Percentiles rank a stretch among this genome's conserved stretches.
Evolutionary conservation across 92 coral and sea anemone genomes (phyloP).

Genomic region (Pocillopora grandis): DNA sequence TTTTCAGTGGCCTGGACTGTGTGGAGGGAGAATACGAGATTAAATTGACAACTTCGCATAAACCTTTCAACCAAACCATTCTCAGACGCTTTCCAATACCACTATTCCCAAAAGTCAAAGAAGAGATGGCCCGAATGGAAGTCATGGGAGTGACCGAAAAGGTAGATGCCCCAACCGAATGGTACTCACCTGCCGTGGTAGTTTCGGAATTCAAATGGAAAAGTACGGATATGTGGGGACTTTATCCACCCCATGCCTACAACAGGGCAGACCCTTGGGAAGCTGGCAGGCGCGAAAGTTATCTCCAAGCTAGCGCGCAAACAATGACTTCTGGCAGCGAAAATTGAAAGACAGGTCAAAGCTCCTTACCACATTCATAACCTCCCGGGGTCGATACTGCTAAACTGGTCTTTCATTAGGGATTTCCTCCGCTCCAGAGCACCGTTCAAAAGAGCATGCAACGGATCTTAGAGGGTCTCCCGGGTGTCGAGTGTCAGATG

Average conservation of each 20-base stretch:
- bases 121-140: constrained; percentile 64
- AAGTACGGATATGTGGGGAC: constrained; percentile 65
- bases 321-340: constrained; percentile 74
- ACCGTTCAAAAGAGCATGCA: constrained; percentile 67
- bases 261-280: constrained; percentile 65
- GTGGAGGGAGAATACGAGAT: constrained; percentile 63
- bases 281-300: constrained; percentile 71
- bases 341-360: constrained; percentile 57
- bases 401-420: constrained; percentile 64
- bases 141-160: constrained; percentile 59
- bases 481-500: constrained; percentile 68
- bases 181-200: constrained; percentile 68
- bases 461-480: constrained; percentile 52
- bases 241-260: constrained; percentile 79
- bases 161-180: constrained; percentile 66
- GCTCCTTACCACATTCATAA: constrained; percentile 60
- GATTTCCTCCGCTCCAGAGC: constrained; percentile 73
- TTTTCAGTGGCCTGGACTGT: constrained; percentile 67
- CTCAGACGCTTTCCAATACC: constrained; percentile 69
- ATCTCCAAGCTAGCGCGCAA: constrained; percentile 69
- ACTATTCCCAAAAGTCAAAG: constrained; percentile 53
- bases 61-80: constrained; percentile 59
- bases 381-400: constrained; percentile 70
- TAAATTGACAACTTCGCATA: constrained; percentile 33
- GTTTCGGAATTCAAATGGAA: constrained; percentile 53